Base-by-base conservation (phyloP, 2,113 vertebrate species). In the Poeciliopsis turrubarensis region DNA sequence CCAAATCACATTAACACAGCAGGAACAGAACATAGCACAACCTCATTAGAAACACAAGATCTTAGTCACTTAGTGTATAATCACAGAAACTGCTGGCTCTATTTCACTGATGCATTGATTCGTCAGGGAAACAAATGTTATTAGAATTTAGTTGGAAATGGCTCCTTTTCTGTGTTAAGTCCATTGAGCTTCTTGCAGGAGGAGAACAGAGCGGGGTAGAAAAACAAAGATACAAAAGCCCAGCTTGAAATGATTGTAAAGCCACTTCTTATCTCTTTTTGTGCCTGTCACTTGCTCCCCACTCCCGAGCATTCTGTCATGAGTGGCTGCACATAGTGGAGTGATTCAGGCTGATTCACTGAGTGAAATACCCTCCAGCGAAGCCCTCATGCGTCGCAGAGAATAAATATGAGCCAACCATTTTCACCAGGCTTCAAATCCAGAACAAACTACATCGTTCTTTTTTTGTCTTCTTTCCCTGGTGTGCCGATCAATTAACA, bases 291-390 rank as follows among this genome's bases (percentile, higher is more conserved):
- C 64, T 87, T 54, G 61, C 73, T 47, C 67, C 66, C 66, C 72
- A 66, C 75, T 86, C 73, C 41, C n/a, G 1, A 62, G 73, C 77
- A 70, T 66, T 79, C 75, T 87, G 83, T 65, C 85, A 88, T 81
- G 87, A 88, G 79, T 86, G 87, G 89, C 80, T 89, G 80, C 85
- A 77, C 88, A 85, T 29, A 77, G 80, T 73, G 72, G 80, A 87
- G 79, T 88, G 90, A 92, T 90, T 88, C 86, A 81, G 68, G 47
- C 75, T 89, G 89, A 91, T 91, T 92, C 86, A 88, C 77, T 92
- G 78, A 82, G 84, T 71, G 80, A 76, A 86, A 87, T 81, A 76
- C 84, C 88, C 90, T 90, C 81, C 71, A 82, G 89, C 79, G 0
- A 86, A 77, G 83, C 83, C 79, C 83, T 87, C 77, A 79, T 72